phyloP scores from a whole-genome alignment of 2,113 vertebrate genomes.

The Nothobranchius kuhntae region DNA sequence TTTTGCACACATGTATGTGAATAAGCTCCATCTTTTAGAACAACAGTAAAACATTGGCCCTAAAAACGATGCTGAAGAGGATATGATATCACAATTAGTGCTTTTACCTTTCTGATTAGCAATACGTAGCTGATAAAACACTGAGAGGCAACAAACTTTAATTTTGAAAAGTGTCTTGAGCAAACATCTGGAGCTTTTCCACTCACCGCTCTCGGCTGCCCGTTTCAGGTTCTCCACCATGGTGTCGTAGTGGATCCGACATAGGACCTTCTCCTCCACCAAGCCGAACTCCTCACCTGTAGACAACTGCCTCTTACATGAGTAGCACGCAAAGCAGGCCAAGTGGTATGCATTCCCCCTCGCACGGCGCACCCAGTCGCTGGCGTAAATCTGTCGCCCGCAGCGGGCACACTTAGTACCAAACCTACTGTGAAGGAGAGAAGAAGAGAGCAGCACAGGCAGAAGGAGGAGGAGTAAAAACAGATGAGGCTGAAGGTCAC shows the following conservation, averaged over 20 bases:
- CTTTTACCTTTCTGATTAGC: no score
- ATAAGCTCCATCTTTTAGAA: no score
- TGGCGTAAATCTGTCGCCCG: conserved; percentile 95
- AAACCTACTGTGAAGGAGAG: conserved; percentile 88
- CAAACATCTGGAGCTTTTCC: conserved; percentile 4
- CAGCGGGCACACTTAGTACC: conserved; percentile 98
- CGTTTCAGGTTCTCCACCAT: conserved; percentile 98
- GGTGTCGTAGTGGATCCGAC: conserved; percentile 97
- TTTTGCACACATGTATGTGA: no score
- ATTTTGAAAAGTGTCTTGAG: not conserved
- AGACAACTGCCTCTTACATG: conserved; percentile 95
- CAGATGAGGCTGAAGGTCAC: conserved; percentile 16
- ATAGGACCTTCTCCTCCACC: conserved; percentile 97
- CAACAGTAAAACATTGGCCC: no score
- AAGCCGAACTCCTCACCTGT: conserved; percentile 97
- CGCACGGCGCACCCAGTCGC: conserved; percentile 96
- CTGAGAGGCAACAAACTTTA: no score
- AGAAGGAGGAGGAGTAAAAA: conserved; percentile 7
- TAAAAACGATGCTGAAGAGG: no score
- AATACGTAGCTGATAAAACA: no score
- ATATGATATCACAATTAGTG: no score
- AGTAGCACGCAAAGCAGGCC: conserved; percentile 97
- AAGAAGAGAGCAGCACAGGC: conserved; percentile 29
- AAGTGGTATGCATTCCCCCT: conserved; percentile 96
- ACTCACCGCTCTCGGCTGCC: conserved; percentile 91